phyloP scores from a whole-genome alignment of 2,888 invertebrate genomes.

The Polylopha cassiicola region DNA sequence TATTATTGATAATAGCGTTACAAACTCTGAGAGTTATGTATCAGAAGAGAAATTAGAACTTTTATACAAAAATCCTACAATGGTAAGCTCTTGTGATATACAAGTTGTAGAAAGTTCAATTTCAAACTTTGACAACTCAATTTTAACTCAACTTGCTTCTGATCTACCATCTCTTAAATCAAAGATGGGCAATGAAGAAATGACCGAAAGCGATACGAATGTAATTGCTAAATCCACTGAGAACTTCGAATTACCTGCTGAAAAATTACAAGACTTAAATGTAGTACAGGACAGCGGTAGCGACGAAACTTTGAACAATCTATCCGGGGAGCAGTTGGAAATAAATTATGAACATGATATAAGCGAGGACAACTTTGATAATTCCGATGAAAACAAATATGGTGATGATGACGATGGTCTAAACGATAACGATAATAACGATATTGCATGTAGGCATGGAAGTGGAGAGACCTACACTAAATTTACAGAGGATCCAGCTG shows the following conservation, averaged over 20 bases:
- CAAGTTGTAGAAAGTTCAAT: slow-evolving; percentile 32
- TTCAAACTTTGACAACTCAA: slow-evolving; percentile 33
- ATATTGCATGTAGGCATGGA: slow-evolving; percentile 51
- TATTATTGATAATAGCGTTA: slow-evolving; percentile 14
- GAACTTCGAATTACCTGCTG: slow-evolving; percentile 31
- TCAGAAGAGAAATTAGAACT: slow-evolving; percentile 48
- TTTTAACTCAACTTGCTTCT: too few species aligned
- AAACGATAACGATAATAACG: slow-evolving; percentile 29
- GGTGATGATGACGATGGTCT: too few species aligned
- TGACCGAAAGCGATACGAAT: background rate
- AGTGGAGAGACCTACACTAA: slow-evolving; percentile 71
- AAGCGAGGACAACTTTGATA: slow-evolving; percentile 45
- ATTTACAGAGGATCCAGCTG: slow-evolving; percentile 59
- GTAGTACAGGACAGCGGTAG: too few species aligned
- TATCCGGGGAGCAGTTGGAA: too few species aligned
- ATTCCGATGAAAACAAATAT: slow-evolving; percentile 44
- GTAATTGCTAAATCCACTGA: background rate
- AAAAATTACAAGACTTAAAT: slow-evolving; percentile 50
- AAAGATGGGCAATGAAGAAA: background rate
- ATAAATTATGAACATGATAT: slow-evolving; percentile 50
- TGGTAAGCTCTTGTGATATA: slow-evolving; percentile 45
- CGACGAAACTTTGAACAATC: too few species aligned
- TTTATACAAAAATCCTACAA: slow-evolving; percentile 58
- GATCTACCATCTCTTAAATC: too few species aligned
- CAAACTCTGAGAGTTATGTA: slow-evolving; percentile 20